Evolutionary conservation across 2,113 vertebrate species (phyloP), one percentile per base, ranked within the genome.

Genomic region (Archocentrus centrarchus): DNA sequence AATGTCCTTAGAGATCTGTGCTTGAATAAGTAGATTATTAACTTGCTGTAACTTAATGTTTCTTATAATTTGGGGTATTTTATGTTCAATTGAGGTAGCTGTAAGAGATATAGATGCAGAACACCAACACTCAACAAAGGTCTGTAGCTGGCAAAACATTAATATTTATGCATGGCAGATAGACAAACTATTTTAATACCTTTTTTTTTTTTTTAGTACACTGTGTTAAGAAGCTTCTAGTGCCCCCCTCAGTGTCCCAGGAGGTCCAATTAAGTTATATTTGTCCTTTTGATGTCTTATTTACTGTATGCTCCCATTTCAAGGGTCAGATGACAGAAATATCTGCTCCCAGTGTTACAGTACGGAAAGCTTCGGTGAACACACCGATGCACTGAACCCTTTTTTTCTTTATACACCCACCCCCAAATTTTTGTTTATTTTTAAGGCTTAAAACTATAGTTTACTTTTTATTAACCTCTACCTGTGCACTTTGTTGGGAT

Each of bases 401-500:
- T 41, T 41, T 41, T 41, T 41, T 41, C 39, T 41, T 41, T 41
- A 41, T 41, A 11, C 32, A 37, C 7, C 37, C 37, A 2, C 8
- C 37, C 37, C 37, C 32, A 35, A 30, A 30, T 44, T 66, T 17
- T 50, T 17, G 2, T 50, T 0, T 0, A 27, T 53, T 32, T 53
- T 30, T 30, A 32, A 53, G 3, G 6, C 20, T 55, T 55, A 20
- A 50, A 55, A 20, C 50, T 55, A 20, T 20, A 55, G 17, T 55
- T 53, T 20, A 55, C 1, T 55, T 18, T 61, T 44, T 53, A 59
- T 20, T 20, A 3, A 55, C 50, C 6, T 20, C 15, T 13, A 30
- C 32, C 79, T 81, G 70, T 89, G 55, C 59, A 63, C 62, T 47
- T 70, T 61, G 14, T 27, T 60, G n/a, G 61, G 68, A 82, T 70